A percentile compares a stretch with the other conserved stretches of the same genome.
Evolutionary conservation across 1,140 invertebrate genomes (phyloP).

Genomic region (Trigoniulus corallinus): DNA sequence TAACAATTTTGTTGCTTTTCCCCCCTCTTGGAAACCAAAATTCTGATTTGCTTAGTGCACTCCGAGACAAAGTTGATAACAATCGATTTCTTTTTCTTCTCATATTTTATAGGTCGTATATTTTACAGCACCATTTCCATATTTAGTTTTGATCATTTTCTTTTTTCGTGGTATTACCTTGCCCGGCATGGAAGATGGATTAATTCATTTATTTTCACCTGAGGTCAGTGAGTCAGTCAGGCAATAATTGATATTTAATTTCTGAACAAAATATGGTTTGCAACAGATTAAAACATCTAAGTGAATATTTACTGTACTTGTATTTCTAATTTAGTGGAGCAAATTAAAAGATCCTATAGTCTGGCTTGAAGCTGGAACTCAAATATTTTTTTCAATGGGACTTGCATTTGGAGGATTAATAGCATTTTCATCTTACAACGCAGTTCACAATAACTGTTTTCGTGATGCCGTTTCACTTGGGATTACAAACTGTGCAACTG

Average conservation of each 20-base stretch:
- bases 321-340: constrained; percentile 31
- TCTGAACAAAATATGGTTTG: not conserved
- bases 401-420: constrained; percentile 87
- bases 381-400: constrained; percentile 94
- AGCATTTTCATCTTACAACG: constrained; percentile 90
- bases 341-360: constrained; percentile 62
- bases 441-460: constrained; percentile 89
- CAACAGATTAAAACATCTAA: too few relatives aligned
- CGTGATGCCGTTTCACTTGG: constrained; percentile 87
- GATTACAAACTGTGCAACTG: constrained; percentile 85
- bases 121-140: constrained; percentile 89
- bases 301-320: not conserved
- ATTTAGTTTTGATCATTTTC: constrained; percentile 86
- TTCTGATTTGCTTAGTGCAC: too few relatives aligned
- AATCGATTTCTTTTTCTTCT: constrained; percentile 5
- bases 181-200: constrained; percentile 72
- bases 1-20: not conserved
- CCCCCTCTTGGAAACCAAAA: not conserved
- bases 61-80: not conserved
- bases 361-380: constrained; percentile 90
- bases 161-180: constrained; percentile 85
- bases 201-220: constrained; percentile 78
- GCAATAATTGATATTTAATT: not conserved
- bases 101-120: constrained; percentile 53
- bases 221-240: constrained; percentile 32